A percentile compares a stretch with the other conserved stretches of the same genome.
Conservation (phyloP, 2,797 vertebrate species). For the Periophthalmus magnuspinnatus region DNA sequence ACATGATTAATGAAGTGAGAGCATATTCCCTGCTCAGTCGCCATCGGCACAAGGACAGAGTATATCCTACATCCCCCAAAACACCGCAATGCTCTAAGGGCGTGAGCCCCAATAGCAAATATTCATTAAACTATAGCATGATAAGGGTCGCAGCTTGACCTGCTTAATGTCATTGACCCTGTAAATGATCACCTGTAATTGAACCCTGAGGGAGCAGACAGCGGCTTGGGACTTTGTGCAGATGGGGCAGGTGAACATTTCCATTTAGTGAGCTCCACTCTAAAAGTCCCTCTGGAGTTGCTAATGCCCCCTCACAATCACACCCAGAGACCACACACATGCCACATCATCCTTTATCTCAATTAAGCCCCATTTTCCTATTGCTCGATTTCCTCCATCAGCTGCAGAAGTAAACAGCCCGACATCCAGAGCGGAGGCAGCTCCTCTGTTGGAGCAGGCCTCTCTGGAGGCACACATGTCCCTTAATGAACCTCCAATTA, state of each 20-base stretch:
- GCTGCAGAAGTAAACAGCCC: constrained; percentile 55
- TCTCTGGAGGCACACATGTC: constrained; percentile 64
- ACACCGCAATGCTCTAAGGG: constrained; percentile 40
- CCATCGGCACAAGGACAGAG: constrained; percentile 60
- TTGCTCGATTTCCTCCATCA: constrained; percentile 59
- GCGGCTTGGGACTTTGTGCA: constrained; percentile 34
- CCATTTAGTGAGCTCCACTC: constrained; percentile 22
- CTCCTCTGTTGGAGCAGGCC: constrained; percentile 54
- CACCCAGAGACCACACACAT: constrained; percentile 52
- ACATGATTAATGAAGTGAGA: constrained; percentile 70
- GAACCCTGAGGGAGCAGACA: constrained; percentile 51
- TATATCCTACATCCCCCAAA: constrained; percentile 41
- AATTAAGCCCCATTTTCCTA: constrained; percentile 71
- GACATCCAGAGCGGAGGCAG: constrained; percentile 48
- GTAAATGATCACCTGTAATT: constrained; percentile 70
- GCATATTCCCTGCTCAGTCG: constrained; percentile 46
- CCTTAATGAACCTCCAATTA: constrained; percentile 80
- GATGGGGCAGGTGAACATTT: constrained; percentile 57
- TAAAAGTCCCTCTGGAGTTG: constrained; percentile 25
- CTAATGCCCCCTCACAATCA: constrained; percentile 52
- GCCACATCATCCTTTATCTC: constrained; percentile 61
- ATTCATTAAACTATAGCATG: constrained; percentile 56
- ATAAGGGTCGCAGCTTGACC: constrained; percentile 58
- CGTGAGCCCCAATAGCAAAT: constrained; percentile 64
- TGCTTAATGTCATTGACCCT: constrained; percentile 62